phyloP scores from a whole-genome alignment of 2,113 vertebrate species.

The Craseonycteris thonglongyai region DNA sequence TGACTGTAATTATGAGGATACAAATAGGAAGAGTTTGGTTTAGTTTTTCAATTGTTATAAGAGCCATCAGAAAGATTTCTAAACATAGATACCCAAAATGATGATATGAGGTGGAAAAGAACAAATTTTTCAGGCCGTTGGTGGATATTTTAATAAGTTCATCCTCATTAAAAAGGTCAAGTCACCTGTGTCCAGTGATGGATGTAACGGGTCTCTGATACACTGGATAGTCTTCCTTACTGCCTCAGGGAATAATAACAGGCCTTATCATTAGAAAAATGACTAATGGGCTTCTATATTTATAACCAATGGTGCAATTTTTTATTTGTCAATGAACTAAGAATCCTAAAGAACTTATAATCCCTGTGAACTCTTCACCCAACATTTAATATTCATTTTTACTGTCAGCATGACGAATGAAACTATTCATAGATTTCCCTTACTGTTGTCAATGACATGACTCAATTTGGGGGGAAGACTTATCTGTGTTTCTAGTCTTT shows the following conservation, averaged over 20 bases:
- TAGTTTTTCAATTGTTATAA: background rate
- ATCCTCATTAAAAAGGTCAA: background rate
- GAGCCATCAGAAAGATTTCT: background rate
- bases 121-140: background rate
- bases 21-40: background rate
- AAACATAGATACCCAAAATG: background rate
- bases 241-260: background rate
- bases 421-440: background rate
- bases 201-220: background rate
- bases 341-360: background rate
- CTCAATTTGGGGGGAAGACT: background rate
- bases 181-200: background rate
- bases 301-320: slow-evolving; percentile 8
- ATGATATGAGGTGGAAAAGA: background rate
- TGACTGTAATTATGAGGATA: background rate
- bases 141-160: background rate
- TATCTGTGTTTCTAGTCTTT: background rate
- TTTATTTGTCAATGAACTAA: background rate
- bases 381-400: slow-evolving; percentile 3
- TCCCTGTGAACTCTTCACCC: background rate
- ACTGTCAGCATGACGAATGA: background rate
- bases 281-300: background rate
- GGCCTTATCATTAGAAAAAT: background rate
- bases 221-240: background rate
- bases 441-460: background rate